phyloP scores from a whole-genome alignment of 2,888 invertebrate genomes.

The Schrankia costaestrigalis region DNA sequence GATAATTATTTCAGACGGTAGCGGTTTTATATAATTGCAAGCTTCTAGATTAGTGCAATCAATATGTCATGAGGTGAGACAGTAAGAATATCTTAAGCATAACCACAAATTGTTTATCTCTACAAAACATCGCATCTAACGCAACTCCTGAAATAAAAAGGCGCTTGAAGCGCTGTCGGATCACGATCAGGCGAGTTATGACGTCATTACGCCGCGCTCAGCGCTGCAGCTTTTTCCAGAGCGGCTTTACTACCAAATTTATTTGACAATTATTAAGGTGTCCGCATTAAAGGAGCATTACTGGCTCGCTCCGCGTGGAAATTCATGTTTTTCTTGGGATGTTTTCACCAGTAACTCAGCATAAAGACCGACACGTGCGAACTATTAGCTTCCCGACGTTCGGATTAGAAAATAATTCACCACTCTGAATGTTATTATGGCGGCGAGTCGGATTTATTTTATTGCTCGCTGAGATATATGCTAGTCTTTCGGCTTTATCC shows the following conservation, averaged over 20 bases:
- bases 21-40: too few relatives aligned
- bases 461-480: conserved; percentile 70
- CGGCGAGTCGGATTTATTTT: conserved; percentile 75
- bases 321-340: conserved; percentile 78
- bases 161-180: conserved; percentile 37
- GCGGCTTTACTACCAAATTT: conserved; percentile 67
- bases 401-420: conserved; percentile 80
- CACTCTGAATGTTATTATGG: conserved; percentile 77
- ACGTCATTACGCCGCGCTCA: conserved; percentile 64
- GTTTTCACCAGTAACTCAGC: conserved; percentile 71
- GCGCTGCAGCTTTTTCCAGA: conserved; percentile 58
- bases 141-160: conserved; percentile 31
- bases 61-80: too few relatives aligned
- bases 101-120: neutral
- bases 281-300: conserved; percentile 75
- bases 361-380: conserved; percentile 73
- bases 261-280: conserved; percentile 79
- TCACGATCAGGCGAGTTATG: conserved; percentile 50
- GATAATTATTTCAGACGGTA: too few relatives aligned
- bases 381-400: conserved; percentile 75
- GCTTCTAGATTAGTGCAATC: too few relatives aligned
- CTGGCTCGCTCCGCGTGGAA: conserved; percentile 56
- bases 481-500: conserved; percentile 71
- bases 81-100: too few relatives aligned
- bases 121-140: conserved; percentile 12